phyloP scores from a whole-genome alignment of 2,113 vertebrate genomes.

The Poeciliopsis occidentalis region DNA sequence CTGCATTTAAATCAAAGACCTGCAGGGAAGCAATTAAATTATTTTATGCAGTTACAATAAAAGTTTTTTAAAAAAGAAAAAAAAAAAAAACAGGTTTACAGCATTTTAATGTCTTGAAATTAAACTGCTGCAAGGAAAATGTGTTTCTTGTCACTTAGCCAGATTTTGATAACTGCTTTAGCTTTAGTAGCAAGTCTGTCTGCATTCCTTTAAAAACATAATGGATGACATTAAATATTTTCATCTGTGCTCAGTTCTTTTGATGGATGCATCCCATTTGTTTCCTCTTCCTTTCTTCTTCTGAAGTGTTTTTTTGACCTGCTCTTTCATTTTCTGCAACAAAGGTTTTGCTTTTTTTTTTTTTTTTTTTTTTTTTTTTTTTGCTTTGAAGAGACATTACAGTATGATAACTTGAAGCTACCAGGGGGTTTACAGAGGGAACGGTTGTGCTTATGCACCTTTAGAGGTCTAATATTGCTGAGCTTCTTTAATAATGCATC shows the following conservation, averaged over 20 bases:
- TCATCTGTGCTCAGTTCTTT: not conserved
- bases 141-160: not conserved
- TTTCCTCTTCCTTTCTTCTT: not conserved
- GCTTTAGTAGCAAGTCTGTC: not conserved
- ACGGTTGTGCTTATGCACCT: not conserved
- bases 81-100: not conserved
- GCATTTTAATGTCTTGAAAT: not conserved
- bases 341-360: conserved; percentile 4
- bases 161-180: not conserved
- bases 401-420: conserved; percentile 16
- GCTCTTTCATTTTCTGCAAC: conserved; percentile 56
- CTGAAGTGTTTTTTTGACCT: not conserved
- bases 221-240: not conserved
- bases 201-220: not conserved
- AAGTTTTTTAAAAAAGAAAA: not conserved
- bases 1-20: conserved; percentile 18
- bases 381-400: conserved; percentile 5
- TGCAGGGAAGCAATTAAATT: not conserved
- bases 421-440: conserved; percentile 26
- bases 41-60: too few relatives aligned
- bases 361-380: not conserved
- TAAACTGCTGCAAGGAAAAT: not conserved
- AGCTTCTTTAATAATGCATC: not conserved
- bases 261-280: not conserved
- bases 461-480: conserved; percentile 3